These are phyloP conservation scores for Hyperoplus lanceolatus DNA, from an alignment of 2,797 vertebrate genomes.

Conservation along the genomic window DNA sequence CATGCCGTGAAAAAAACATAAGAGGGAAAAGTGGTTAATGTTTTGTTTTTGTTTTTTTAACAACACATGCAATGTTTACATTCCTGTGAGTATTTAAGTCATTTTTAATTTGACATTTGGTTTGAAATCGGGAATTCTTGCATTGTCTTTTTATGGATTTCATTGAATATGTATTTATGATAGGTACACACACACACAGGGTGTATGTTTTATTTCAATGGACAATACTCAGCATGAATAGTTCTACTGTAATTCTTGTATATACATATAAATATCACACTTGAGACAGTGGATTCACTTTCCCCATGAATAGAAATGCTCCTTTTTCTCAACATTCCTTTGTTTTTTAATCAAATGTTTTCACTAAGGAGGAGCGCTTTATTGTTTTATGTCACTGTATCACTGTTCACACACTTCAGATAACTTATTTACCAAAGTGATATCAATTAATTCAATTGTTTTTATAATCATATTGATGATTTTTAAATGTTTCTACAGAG, in stretches of 20 bases:
- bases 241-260: slow-evolving; percentile 37
- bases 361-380: slow-evolving; percentile 31
- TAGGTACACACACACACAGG: slow-evolving; percentile 47
- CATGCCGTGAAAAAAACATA: slow-evolving; percentile 31
- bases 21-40: slow-evolving; percentile 48
- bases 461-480: slow-evolving; percentile 17
- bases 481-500: slow-evolving; percentile 10
- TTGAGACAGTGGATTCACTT: slow-evolving; percentile 30
- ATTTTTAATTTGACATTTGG: slow-evolving; percentile 79
- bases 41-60: slow-evolving; percentile 45
- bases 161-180: slow-evolving; percentile 79
- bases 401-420: slow-evolving; percentile 41
- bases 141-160: slow-evolving; percentile 69
- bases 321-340: slow-evolving; percentile 40
- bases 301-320: slow-evolving; percentile 34
- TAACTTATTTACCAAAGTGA: slow-evolving; percentile 39
- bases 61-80: slow-evolving; percentile 92
- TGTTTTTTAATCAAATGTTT: slow-evolving; percentile 43
- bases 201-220: slow-evolving; percentile 59
- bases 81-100: slow-evolving; percentile 92
- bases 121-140: slow-evolving; percentile 64
- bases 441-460: slow-evolving; percentile 11
- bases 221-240: slow-evolving; percentile 38
- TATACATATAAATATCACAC: slow-evolving; percentile 65
- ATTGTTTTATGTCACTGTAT: slow-evolving; percentile 39